phyloP scores from a whole-genome alignment of 2,797 vertebrate genomes.

The Falco rusticolus region DNA sequence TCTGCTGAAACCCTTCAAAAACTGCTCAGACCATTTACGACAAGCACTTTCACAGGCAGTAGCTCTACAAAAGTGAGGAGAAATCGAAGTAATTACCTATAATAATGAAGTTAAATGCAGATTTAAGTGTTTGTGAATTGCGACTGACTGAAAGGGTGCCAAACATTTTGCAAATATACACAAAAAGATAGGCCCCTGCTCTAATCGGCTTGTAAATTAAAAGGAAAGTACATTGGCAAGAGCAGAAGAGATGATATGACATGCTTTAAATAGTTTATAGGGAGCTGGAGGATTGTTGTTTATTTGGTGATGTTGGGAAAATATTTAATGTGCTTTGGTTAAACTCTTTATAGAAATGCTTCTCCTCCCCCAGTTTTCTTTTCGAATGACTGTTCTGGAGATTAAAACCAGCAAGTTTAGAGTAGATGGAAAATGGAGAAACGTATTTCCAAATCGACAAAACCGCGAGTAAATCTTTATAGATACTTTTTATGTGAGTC shows the following conservation, averaged over 20 bases:
- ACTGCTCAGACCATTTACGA: not conserved
- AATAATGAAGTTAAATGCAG: conserved; percentile 20
- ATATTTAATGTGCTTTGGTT: conserved; percentile 64
- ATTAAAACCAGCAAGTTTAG: conserved; percentile 58
- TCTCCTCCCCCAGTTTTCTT: conserved; percentile 48
- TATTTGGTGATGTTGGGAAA: conserved; percentile 74
- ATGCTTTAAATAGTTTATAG: conserved; percentile 70
- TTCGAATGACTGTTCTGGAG: conserved; percentile 51
- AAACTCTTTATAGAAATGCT: conserved; percentile 61
- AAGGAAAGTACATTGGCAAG: conserved; percentile 66
- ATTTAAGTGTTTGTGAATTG: conserved; percentile 38
- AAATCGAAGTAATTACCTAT: conserved; percentile 8
- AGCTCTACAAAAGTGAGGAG: conserved; percentile 3
- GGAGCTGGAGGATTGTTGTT: conserved; percentile 68
- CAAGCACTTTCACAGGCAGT: not conserved
- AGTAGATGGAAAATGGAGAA: conserved; percentile 44
- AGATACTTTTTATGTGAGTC: conserved; percentile 51
- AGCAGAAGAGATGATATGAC: conserved; percentile 58
- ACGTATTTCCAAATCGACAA: conserved; percentile 58
- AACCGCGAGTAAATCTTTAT: conserved; percentile 67
- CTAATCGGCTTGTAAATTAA: conserved; percentile 58
- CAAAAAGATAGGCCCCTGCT: conserved; percentile 41
- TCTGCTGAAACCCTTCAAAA: not conserved
- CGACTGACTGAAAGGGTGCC: conserved; percentile 32
- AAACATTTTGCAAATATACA: conserved; percentile 57